Percentiles rank a stretch among this genome's conserved stretches.
phyloP scores from a whole-genome alignment of 1,140 invertebrate species.

The Trinorchestia longiramus region DNA sequence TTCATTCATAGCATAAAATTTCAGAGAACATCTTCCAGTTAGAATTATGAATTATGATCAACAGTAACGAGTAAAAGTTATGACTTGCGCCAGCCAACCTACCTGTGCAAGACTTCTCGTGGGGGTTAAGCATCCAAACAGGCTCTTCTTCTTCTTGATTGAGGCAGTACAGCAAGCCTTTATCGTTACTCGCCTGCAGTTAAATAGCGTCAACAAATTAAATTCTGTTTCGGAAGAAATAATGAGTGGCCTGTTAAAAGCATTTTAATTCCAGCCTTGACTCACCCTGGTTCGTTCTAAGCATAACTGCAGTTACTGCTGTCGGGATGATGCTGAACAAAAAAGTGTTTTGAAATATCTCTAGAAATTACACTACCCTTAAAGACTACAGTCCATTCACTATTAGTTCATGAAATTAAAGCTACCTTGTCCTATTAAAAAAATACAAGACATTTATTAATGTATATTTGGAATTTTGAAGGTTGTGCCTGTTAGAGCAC shows the following conservation, averaged over 20 bases:
- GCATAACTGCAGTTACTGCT: not conserved
- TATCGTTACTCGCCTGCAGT: conserved; percentile 80
- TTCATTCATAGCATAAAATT: too few relatives aligned
- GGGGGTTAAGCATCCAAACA: conserved; percentile 83
- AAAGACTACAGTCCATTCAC: not conserved
- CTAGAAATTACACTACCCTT: not conserved
- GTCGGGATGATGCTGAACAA: not conserved
- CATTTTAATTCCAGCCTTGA: conserved; percentile 65
- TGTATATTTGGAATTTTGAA: too few relatives aligned
- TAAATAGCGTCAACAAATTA: not conserved
- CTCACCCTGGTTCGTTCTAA: conserved; percentile 67
- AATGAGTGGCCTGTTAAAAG: conserved; percentile 67
- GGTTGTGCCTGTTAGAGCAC: not conserved
- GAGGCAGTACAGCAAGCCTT: conserved; percentile 83
- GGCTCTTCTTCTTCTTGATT: conserved; percentile 80
- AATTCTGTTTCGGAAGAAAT: not conserved
- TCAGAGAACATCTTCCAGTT: too few relatives aligned
- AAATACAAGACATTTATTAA: not conserved
- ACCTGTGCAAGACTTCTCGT: conserved; percentile 85
- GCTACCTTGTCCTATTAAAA: not conserved
- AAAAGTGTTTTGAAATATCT: not conserved
- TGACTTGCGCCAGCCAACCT: conserved; percentile 2
- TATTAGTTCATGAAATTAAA: not conserved
- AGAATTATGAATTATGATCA: too few relatives aligned
- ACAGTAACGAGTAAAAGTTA: too few relatives aligned